Evolutionary conservation across 2,888 invertebrate genomes (phyloP).

Genomic region (Macroteleia sp.): DNA sequence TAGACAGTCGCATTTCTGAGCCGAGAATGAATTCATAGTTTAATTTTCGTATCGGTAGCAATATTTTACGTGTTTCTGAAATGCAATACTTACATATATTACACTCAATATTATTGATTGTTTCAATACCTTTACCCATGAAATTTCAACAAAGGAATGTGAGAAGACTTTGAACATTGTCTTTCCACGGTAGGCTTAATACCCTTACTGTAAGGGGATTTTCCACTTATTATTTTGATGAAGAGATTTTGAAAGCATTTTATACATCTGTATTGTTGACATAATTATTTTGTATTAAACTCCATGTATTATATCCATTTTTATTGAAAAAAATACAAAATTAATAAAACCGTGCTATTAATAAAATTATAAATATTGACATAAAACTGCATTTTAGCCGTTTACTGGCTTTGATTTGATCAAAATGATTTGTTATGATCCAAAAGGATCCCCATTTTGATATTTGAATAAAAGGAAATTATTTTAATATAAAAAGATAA

Average conservation of each 20-base stretch:
- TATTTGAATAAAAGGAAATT: too few species aligned
- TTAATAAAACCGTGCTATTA: too few species aligned
- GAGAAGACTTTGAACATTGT: constrained; percentile 4
- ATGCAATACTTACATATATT: constrained; percentile 47
- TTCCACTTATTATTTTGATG: not conserved
- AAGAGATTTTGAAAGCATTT: not conserved
- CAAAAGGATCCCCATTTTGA: too few species aligned
- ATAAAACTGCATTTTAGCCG: too few species aligned
- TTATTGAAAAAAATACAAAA: too few species aligned
- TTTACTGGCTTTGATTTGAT: too few species aligned
- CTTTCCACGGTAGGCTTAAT: not conserved
- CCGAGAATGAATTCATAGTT: constrained; percentile 45
- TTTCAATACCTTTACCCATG: constrained; percentile 27
- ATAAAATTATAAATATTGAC: too few species aligned
- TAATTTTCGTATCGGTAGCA: constrained; percentile 59
- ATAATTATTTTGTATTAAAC: too few species aligned
- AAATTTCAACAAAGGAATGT: constrained; percentile 21
- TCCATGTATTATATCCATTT: too few species aligned
- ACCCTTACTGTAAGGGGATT: constrained; percentile 18
- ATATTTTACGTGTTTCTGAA: constrained; percentile 52
- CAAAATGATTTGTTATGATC: too few species aligned
- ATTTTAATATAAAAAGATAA: too few species aligned
- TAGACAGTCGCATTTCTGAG: constrained; percentile 8
- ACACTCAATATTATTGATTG: constrained; percentile 52
- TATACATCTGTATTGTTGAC: too few species aligned